Base-by-base conservation (phyloP, 2,113 vertebrate species). In the Protobothrops flavoviridis region DNA sequence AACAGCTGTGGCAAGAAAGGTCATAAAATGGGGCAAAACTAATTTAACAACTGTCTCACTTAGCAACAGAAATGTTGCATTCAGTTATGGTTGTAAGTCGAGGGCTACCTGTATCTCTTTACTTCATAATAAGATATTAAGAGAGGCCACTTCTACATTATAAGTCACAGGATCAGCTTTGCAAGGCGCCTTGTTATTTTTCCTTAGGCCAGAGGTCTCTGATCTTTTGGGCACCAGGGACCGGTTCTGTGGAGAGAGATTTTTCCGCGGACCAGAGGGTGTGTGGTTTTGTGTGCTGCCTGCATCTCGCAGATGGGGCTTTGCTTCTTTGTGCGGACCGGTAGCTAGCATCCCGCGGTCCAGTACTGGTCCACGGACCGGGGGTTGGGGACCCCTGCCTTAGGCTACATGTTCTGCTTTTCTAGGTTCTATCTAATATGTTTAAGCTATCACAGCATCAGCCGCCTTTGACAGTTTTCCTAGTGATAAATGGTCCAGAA, bases 181-280 rank as follows among this genome's bases (percentile, higher is more conserved):
- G 81, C 86, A 74, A 96, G 93, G 81, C 94, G 96, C 90, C 91
- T 97, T 96, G 93, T 96, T 97, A 96, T 95, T 50, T 50, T 50
- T 50, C 48, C 8, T 10, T 9, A 50, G 48, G 48, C 7, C 48
- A 50, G 48, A 50, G 48, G 48, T 50, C 48, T 50, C 48, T 1
- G 1, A 9, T 0, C 8, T 50, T 50, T 50, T 9, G 8, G 48
- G 48, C 48, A 50, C 48, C 48, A 50, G 48, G 48, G 8, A 50
- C 48, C 1, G 7, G 45, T 48, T 48, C 45, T 48, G 45, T 48
- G 45, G 45, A 48, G 45, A 48, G 45, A 48, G 45, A 4, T 48
- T 48, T 48, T 48, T 48, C 45, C 45, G 5, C 0, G 45, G 45
- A 48, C 45, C 45, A 0, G 45, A 48, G 45, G 45, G 48, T 50